Conservation (phyloP, 2,113 vertebrate species). For the Eurystomus gularis region DNA sequence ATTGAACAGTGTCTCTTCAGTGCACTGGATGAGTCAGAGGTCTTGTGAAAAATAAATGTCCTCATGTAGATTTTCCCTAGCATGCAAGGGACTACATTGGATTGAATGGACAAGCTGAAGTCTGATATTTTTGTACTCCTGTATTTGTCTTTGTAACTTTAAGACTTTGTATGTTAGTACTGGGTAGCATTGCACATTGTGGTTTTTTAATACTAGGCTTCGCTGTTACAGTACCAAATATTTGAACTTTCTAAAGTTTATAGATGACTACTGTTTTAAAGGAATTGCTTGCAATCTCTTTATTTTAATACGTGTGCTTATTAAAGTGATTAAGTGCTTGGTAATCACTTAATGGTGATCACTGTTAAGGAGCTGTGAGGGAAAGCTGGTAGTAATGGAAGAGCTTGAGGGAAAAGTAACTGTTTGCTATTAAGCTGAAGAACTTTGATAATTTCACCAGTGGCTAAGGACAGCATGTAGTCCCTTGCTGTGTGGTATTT, state of each 20-base stretch:
- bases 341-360: not conserved
- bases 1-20: constrained; percentile 1
- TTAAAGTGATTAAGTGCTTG: not conserved
- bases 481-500: not conserved
- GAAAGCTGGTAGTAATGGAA: not conserved
- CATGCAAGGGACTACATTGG: not conserved
- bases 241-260: rapidly evolving
- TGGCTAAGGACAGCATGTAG: not conserved
- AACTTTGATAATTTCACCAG: not conserved
- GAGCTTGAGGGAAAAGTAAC: not conserved
- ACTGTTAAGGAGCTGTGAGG: not conserved
- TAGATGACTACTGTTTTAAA: not conserved
- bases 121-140: not conserved
- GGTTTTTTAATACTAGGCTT: not conserved
- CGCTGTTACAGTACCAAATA: not conserved
- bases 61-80: not conserved
- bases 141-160: not conserved
- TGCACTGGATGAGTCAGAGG: not conserved
- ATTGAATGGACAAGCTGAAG: not conserved
- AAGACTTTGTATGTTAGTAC: not conserved
- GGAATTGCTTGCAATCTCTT: not conserved
- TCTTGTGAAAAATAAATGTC: not conserved
- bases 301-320: no score
- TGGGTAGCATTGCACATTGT: not conserved
- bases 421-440: not conserved